These are phyloP conservation scores for Morpho deidamia DNA, from an alignment of 2,888 invertebrate genomes.

Conservation along the genomic window DNA sequence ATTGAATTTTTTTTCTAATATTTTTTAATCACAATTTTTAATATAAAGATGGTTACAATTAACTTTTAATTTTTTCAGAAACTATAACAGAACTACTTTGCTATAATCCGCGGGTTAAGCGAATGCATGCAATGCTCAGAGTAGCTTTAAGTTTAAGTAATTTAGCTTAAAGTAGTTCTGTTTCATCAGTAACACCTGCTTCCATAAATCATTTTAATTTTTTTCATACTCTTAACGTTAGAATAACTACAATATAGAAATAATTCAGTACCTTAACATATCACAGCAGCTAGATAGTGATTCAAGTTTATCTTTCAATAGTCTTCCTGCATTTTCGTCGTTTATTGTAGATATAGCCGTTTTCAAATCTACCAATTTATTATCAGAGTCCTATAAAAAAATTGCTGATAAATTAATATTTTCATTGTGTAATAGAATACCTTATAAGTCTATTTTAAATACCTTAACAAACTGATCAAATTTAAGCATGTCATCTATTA, in stretches of 20 bases:
- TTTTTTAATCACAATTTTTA: no score
- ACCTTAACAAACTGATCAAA: slow-evolving; percentile 50
- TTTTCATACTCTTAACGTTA: no score
- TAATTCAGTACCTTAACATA: slow-evolving; percentile 38
- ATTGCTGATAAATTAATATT: not conserved
- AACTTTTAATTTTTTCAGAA: no score
- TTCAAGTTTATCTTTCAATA: slow-evolving; percentile 33
- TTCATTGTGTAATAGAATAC: not conserved
- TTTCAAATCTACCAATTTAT: slow-evolving; percentile 36
- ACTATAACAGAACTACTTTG: no score
- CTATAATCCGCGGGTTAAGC: no score
- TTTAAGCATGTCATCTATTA: slow-evolving; percentile 34
- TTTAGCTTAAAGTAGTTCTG: no score
- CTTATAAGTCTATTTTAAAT: not conserved
- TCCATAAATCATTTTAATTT: no score
- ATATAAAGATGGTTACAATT: no score
- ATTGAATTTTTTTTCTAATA: no score
- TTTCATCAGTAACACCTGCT: no score
- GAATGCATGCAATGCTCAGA: no score
- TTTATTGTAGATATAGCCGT: slow-evolving; percentile 32
- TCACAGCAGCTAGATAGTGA: slow-evolving; percentile 42
- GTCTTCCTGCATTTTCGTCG: slow-evolving; percentile 35
- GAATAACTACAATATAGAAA: not conserved
- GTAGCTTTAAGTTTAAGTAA: no score
- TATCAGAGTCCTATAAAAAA: slow-evolving; percentile 43